Conservation (phyloP, 2,113 vertebrate species). For the Trematomus loennbergii region DNA sequence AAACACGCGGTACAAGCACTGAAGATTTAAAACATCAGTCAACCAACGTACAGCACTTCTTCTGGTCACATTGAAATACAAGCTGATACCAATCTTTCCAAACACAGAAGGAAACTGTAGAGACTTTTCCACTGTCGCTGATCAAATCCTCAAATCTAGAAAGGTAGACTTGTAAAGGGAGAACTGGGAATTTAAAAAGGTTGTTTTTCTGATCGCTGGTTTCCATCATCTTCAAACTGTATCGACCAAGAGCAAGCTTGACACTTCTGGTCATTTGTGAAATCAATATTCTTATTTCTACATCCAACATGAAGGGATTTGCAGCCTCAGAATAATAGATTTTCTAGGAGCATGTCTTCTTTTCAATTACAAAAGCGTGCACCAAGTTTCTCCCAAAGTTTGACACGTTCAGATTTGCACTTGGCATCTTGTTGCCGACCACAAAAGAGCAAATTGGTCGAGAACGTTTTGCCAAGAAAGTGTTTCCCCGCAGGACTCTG, state of each 20-base stretch:
- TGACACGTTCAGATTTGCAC: not conserved
- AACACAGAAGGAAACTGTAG: not conserved
- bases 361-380: not conserved
- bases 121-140: conserved; percentile 16
- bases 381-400: not conserved
- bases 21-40: conserved; percentile 43
- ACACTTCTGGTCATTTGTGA: too few species aligned
- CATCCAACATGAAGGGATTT: too few species aligned
- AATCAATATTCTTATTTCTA: too few species aligned
- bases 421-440: not conserved
- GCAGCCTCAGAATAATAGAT: too few species aligned
- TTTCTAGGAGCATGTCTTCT: not conserved
- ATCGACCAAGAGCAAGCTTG: too few species aligned
- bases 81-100: not conserved
- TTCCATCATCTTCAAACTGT: not conserved
- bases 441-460: not conserved
- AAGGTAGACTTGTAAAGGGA: not conserved
- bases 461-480: not conserved
- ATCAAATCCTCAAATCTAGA: not conserved
- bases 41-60: conserved; percentile 79
- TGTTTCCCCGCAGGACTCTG: not conserved
- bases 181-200: too few species aligned
- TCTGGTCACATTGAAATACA: not conserved
- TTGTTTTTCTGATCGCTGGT: not conserved
- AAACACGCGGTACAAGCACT: conserved; percentile 53